These are phyloP conservation scores for Eupeodes latifasciatus DNA, from an alignment of 2,888 invertebrate genomes.

Conservation along the genomic window DNA sequence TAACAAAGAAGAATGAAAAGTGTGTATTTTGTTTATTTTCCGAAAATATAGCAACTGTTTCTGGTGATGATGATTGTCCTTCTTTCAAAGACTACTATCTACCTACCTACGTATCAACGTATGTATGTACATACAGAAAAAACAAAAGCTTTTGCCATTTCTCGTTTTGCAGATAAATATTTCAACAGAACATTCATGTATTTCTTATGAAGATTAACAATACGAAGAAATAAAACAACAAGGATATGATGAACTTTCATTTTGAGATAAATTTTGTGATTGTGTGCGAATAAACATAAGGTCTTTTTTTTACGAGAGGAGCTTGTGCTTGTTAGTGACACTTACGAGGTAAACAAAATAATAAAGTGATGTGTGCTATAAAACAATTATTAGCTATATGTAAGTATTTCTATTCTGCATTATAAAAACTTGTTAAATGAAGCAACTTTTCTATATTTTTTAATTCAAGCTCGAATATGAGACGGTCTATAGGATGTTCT, in stretches of 20 bases:
- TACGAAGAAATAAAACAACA: not conserved
- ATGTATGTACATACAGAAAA: not conserved
- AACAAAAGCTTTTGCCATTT: conserved; percentile 67
- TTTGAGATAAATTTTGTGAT: conserved; percentile 35
- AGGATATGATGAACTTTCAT: conserved; percentile 8
- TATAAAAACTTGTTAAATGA: too few relatives aligned
- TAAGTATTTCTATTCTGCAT: not conserved
- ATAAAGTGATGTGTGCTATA: conserved; percentile 48
- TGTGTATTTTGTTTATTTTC: conserved; percentile 3
- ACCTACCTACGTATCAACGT: not conserved
- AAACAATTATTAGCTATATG: conserved; percentile 40
- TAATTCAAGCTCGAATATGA: too few relatives aligned
- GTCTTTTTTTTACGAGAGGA: not conserved
- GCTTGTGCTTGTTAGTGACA: conserved; percentile 37
- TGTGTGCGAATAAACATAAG: not conserved
- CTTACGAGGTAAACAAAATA: conserved; percentile 57
- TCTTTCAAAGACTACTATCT: not conserved
- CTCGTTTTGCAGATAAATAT: conserved; percentile 73
- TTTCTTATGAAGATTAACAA: conserved; percentile 72
- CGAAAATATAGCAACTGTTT: not conserved
- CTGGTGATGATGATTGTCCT: conserved; percentile 45
- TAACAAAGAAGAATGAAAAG: conserved; percentile 34
- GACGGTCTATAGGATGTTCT: too few relatives aligned
- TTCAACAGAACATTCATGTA: conserved; percentile 68
- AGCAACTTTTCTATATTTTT: too few relatives aligned